Base-by-base conservation (phyloP, 1,140 invertebrate genomes). In the Micrasema minimum region DNA sequence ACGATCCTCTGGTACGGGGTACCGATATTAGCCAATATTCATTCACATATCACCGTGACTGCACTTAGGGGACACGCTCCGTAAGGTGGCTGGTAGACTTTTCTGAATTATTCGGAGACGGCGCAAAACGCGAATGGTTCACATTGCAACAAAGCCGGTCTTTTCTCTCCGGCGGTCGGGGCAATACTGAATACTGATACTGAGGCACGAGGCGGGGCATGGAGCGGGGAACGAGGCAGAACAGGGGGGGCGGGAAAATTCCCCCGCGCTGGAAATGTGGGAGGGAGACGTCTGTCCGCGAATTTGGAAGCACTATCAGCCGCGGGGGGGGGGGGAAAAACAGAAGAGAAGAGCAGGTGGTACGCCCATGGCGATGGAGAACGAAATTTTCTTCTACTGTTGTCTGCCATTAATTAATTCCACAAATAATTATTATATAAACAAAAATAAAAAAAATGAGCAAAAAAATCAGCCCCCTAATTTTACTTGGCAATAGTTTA, bases 61-160 rank as follows among this genome's bases (percentile, higher is more conserved):
- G 26, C 26, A 31, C 26, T 4, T 16, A 9, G n/a, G 55, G 50
- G 18, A 64, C 61, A 46, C 61, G 31, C 43, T 64, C 31, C 23
- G 57, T 20, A 41, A 26, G 38, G 20, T 51, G 45, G 41, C 31
- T 23, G 53, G 41, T n/a, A 46, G 35, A 35, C 31, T 67, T 55
- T 23, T 38, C 46, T 41, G 20, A 51, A 35, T 51, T 31, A 41
- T 50, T 23, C 55, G 51, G 53, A 50, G 20, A 71, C 38, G 51
- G 26, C 31, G 37, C 69, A 23, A 64, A n/a, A n/a, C 38, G 69
- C 69, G 69, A 71, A 16, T 71, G 69, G 69, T 71, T 71, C 69
- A 71, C 69, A 71, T 71, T 45, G 61, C 69, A 71, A 22, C 62
- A 35, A 22, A 48, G 69, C 69, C 69, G 69, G 69, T 66, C 31